Percentiles rank a stretch among this genome's conserved stretches.
Conservation (phyloP, 2,888 invertebrate genomes). For the Diaprepes abbreviatus region DNA sequence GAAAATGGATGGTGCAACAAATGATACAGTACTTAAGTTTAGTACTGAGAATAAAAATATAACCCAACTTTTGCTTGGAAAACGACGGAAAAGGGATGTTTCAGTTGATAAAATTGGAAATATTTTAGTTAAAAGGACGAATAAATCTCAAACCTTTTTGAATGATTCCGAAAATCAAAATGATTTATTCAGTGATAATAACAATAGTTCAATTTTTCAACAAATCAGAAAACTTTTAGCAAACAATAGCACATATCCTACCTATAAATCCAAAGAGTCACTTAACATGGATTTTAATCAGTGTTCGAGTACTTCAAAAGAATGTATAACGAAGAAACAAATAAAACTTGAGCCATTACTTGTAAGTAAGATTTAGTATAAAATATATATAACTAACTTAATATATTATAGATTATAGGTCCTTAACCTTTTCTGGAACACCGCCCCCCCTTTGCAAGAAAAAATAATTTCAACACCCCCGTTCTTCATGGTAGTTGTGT, state of each 20-base stretch:
- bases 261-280: background rate
- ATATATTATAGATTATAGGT: too few species aligned
- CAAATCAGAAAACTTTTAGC: background rate
- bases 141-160: background rate
- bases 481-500: too few species aligned
- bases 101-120: background rate
- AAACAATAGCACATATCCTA: background rate
- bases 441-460: too few species aligned
- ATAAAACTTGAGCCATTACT: too few species aligned
- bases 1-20: constrained; percentile 4
- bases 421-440: too few species aligned
- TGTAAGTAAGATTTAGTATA: too few species aligned
- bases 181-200: background rate
- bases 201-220: background rate
- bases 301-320: background rate
- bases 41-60: constrained; percentile 19
- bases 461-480: too few species aligned
- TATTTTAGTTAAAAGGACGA: background rate
- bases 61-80: constrained; percentile 27
- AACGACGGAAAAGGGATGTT: constrained; percentile 22
- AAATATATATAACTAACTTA: too few species aligned
- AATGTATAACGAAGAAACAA: background rate
- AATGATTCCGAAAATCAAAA: background rate
- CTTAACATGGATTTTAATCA: background rate
- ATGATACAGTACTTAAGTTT: constrained; percentile 34